Conservation (phyloP, 2,797 vertebrate species). For the Anolis apletophallus region DNA sequence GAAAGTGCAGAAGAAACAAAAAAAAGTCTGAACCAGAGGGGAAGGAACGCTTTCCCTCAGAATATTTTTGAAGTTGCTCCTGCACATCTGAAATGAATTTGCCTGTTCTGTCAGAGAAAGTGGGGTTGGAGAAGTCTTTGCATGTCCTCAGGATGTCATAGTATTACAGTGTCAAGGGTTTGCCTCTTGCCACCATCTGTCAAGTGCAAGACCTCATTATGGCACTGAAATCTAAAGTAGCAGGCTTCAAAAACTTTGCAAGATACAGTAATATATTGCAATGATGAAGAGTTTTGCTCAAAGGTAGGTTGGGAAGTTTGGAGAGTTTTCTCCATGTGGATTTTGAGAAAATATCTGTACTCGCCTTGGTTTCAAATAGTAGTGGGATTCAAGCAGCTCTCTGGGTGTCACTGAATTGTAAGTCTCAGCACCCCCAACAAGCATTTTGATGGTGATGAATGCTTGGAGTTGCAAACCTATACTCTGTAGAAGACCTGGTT, state of each 20-base stretch:
- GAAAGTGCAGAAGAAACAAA: too few relatives aligned
- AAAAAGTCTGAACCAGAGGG: not conserved
- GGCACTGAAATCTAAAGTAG: not conserved
- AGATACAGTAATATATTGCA: not conserved
- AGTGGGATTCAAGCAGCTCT: not conserved
- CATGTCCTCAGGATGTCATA: not conserved
- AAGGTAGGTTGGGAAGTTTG: not conserved
- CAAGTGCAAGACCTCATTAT: not conserved
- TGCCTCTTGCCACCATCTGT: not conserved
- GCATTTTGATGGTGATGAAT: not conserved
- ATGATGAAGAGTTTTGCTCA: not conserved
- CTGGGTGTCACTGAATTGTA: not conserved
- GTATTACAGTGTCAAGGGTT: not conserved
- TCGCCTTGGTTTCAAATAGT: not conserved
- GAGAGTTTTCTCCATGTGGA: not conserved
- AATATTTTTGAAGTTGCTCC: not conserved
- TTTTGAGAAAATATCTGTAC: not conserved
- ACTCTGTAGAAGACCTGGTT: too few relatives aligned
- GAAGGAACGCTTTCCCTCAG: not conserved
- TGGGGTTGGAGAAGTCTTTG: not conserved
- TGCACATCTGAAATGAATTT: not conserved
- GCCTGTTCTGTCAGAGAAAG: not conserved
- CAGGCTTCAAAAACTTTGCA: too few relatives aligned
- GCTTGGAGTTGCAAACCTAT: not conserved
- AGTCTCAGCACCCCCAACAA: not conserved